A percentile compares a stretch with the other conserved stretches of the same genome.
These are phyloP conservation scores for Sialis fuliginosa DNA, from an alignment of 2,888 invertebrate genomes.

Conservation along the genomic window DNA sequence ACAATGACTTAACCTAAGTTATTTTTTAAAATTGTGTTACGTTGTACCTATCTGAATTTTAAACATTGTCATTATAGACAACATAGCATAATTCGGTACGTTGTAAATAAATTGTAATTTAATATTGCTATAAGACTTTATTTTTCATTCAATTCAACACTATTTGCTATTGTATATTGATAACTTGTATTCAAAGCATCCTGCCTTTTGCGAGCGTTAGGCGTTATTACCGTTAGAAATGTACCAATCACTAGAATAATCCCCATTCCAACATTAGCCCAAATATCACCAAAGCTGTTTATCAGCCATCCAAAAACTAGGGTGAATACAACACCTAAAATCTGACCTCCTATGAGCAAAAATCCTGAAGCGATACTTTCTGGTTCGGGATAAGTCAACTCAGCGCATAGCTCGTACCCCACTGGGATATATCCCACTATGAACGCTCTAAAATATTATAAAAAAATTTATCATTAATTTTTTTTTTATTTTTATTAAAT, in stretches of 20 bases:
- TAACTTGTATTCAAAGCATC: slow-evolving; percentile 4
- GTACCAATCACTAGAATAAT: slow-evolving; percentile 7
- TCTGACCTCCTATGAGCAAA: slow-evolving; percentile 15
- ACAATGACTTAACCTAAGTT: no score
- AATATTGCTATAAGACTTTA: no score
- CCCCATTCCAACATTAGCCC: slow-evolving; percentile 9
- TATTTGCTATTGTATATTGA: no score
- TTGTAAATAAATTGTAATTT: no score
- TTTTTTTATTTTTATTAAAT: no score
- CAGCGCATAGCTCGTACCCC: slow-evolving; percentile 17
- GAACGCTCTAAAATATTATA: slow-evolving; percentile 11
- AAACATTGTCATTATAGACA: no score
- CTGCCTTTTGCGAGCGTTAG: slow-evolving; percentile 9
- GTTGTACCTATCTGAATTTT: no score
- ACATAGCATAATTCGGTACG: no score
- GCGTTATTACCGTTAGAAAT: slow-evolving; percentile 8
- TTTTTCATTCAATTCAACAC: no score
- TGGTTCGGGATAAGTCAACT: slow-evolving; percentile 16
- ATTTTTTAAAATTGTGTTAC: no score
- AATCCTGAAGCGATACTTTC: slow-evolving; percentile 17
- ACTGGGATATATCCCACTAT: slow-evolving; percentile 16
- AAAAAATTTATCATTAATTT: neutral
- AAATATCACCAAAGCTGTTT: slow-evolving; percentile 8
- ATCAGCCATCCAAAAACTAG: slow-evolving; percentile 8
- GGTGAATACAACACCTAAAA: slow-evolving; percentile 14